Conservation (phyloP, 2,888 invertebrate species). For the Eupithecia pulchellata region DNA sequence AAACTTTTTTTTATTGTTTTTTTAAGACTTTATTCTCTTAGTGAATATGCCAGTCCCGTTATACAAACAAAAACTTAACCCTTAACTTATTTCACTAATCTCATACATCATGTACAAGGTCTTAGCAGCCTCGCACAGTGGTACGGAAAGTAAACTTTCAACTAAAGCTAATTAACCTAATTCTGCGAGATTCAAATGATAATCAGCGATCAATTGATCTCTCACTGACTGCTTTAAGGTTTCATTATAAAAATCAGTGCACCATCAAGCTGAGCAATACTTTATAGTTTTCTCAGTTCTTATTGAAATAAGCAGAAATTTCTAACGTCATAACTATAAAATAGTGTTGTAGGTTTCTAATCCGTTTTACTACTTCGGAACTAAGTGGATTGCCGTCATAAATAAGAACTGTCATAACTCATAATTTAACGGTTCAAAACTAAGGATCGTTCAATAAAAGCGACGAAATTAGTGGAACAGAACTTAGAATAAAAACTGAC, state of each 20-base stretch:
- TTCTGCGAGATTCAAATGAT: too few relatives aligned
- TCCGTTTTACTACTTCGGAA: constrained; percentile 29
- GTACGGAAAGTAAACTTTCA: too few relatives aligned
- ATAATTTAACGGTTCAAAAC: constrained; percentile 12
- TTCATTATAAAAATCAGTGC: constrained; percentile 43
- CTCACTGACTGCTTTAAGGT: too few relatives aligned
- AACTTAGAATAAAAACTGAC: constrained; percentile 44
- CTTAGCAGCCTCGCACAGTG: too few relatives aligned
- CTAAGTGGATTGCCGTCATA: constrained; percentile 24
- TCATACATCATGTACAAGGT: too few relatives aligned
- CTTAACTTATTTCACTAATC: not conserved
- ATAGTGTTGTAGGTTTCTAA: constrained; percentile 33
- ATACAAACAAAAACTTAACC: too few relatives aligned
- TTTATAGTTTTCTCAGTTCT: constrained; percentile 40
- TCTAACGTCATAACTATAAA: constrained; percentile 43
- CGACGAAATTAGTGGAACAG: constrained; percentile 5
- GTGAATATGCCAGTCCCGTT: too few relatives aligned
- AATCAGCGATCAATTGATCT: too few relatives aligned
- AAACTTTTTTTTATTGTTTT: too few relatives aligned
- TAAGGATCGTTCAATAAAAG: constrained; percentile 8
- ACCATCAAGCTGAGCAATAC: constrained; percentile 40
- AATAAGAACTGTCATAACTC: constrained; percentile 27
- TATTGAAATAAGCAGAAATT: constrained; percentile 35
- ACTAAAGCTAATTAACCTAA: too few relatives aligned
- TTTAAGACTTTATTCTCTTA: too few relatives aligned